phyloP scores from a whole-genome alignment of 2,888 invertebrate genomes.

The Stenodema calcarata region DNA sequence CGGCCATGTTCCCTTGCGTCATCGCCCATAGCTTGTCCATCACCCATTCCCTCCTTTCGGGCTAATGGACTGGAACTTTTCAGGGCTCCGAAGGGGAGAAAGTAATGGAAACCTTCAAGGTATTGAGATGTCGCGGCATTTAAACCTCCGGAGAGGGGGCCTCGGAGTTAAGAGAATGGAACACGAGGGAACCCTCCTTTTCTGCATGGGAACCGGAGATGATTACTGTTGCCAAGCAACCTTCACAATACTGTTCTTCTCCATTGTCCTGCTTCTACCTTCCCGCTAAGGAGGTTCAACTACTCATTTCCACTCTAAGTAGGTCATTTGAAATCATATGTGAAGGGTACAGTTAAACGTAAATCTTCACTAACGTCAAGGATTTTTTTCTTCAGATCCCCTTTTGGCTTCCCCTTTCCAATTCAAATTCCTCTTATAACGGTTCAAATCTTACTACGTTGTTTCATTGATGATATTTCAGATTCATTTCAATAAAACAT shows the following conservation, averaged over 20 bases:
- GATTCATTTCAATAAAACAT: no score
- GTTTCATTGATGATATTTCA: background rate
- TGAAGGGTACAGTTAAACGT: background rate
- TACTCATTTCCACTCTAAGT: background rate
- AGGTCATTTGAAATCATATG: background rate
- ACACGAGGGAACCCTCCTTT: background rate
- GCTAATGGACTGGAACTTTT: slow-evolving; percentile 12
- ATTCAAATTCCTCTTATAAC: background rate
- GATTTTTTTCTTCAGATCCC: background rate
- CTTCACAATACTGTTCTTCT: background rate
- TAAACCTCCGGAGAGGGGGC: background rate
- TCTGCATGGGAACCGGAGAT: slow-evolving; percentile 6
- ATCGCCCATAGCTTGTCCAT: background rate
- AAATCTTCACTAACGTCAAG: background rate
- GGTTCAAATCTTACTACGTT: background rate
- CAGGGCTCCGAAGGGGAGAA: background rate
- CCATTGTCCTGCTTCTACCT: background rate
- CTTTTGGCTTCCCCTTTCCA: background rate
- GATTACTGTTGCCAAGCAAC: slow-evolving; percentile 6
- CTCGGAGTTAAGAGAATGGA: background rate
- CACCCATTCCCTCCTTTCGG: background rate
- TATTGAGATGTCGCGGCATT: background rate
- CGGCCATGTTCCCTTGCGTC: background rate
- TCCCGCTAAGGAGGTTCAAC: background rate
- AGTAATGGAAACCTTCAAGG: slow-evolving; percentile 17